Evolutionary conservation across 1,140 invertebrate genomes (phyloP).

Genomic region (Pinna nobilis): DNA sequence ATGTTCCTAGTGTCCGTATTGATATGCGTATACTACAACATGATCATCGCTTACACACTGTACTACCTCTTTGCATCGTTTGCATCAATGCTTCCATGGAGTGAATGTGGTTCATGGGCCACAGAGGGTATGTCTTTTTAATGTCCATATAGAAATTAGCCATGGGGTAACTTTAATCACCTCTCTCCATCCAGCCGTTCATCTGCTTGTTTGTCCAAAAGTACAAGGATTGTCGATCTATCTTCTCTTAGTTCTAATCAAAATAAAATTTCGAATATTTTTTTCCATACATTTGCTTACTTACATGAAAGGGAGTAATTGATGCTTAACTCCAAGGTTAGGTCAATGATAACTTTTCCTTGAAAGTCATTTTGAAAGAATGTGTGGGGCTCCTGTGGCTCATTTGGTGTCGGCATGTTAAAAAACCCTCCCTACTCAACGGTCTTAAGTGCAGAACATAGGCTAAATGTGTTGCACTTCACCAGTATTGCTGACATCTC

Average conservation of each 20-base stretch:
- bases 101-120: conserved; percentile 96
- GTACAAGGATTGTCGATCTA: background rate
- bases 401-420: no score
- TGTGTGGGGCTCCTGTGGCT: no score
- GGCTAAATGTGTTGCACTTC: no score
- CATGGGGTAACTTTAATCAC: no score
- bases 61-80: conserved; percentile 86
- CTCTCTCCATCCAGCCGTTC: no score
- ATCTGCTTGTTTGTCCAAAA: background rate
- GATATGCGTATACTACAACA: conserved; percentile 99
- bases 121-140: conserved; percentile 79
- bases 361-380: no score
- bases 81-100: conserved; percentile 88
- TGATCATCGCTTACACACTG: conserved; percentile 97
- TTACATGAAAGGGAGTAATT: background rate
- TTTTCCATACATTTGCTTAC: background rate
- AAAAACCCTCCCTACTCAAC: no score
- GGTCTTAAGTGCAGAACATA: no score
- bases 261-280: background rate
- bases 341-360: no score
- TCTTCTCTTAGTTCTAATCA: background rate
- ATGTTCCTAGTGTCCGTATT: conserved; percentile 97
- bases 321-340: no score
- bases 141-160: no score
- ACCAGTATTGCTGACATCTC: no score